phyloP scores from a whole-genome alignment of 2,797 vertebrate species.

The Fistularia commersonii region DNA sequence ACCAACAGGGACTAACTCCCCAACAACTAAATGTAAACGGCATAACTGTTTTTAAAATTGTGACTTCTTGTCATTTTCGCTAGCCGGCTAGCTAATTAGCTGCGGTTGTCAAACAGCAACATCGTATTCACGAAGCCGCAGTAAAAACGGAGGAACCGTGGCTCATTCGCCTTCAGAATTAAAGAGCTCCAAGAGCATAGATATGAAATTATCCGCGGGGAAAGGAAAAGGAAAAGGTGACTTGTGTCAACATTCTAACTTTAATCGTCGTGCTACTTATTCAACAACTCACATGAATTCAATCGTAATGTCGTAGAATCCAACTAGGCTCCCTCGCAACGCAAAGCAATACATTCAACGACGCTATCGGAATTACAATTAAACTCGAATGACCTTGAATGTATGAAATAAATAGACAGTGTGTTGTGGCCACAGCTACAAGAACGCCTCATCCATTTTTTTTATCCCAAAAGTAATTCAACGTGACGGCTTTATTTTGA shows the following conservation, averaged over 20 bases:
- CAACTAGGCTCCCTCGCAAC: too few relatives aligned
- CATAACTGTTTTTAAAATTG: constrained; percentile 42
- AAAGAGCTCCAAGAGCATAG: constrained; percentile 4
- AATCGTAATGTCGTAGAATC: too few relatives aligned
- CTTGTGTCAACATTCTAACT: too few relatives aligned
- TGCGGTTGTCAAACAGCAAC: constrained; percentile 32
- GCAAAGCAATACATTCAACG: too few relatives aligned
- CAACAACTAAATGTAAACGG: constrained; percentile 31
- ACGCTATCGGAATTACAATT: too few relatives aligned
- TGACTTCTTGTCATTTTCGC: not conserved
- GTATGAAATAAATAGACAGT: too few relatives aligned
- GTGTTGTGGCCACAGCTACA: too few relatives aligned
- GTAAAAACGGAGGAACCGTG: not conserved
- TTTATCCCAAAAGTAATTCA: not conserved
- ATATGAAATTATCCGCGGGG: too few relatives aligned
- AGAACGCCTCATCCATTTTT: too few relatives aligned
- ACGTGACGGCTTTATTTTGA: constrained; percentile 18
- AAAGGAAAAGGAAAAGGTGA: too few relatives aligned
- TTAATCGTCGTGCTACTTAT: not conserved
- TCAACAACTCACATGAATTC: fast-evolving
- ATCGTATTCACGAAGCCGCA: constrained; percentile 3
- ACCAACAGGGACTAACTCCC: constrained; percentile 11
- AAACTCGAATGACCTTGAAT: too few relatives aligned
- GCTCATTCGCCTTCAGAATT: constrained; percentile 17
- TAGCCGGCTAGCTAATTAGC: constrained; percentile 38